These are phyloP conservation scores for Pedetes capensis DNA, from an alignment of 2,113 vertebrate genomes.

Conservation along the genomic window DNA sequence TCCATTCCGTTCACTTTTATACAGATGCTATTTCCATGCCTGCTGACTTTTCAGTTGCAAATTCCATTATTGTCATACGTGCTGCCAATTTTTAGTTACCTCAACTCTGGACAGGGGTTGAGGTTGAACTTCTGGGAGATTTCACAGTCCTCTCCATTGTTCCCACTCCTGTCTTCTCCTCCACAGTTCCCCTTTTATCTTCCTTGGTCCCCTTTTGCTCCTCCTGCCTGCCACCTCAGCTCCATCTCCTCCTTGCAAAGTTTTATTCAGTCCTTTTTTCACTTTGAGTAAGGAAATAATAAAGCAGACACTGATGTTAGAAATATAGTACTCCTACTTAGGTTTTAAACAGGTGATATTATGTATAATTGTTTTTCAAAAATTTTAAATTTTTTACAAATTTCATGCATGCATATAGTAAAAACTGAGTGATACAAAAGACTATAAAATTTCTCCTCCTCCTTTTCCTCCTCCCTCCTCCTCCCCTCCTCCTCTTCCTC, in stretches of 20 bases:
- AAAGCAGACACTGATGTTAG: not conserved
- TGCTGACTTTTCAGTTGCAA: not conserved
- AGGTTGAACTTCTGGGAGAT: not conserved
- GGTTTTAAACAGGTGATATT: not conserved
- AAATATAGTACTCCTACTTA: not conserved
- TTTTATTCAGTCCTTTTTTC: not conserved
- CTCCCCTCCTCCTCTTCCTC: no score
- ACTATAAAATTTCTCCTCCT: not conserved
- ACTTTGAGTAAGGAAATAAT: not conserved
- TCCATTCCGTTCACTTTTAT: not conserved
- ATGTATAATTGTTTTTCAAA: not conserved
- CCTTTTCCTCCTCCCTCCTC: no score
- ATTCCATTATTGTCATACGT: not conserved
- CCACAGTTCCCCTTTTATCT: not conserved
- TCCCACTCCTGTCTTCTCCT: not conserved
- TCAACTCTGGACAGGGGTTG: not conserved
- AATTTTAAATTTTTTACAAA: not conserved
- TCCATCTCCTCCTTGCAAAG: not conserved
- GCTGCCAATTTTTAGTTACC: not conserved
- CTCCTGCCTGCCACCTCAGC: not conserved
- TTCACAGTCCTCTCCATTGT: not conserved
- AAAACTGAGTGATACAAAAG: not conserved
- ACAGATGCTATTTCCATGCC: not conserved
- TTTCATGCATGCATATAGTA: not conserved
- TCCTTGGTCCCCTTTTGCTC: not conserved